Percentiles rank a stretch among this genome's conserved stretches.
Conservation (phyloP, 92 coral and sea anemone species). For the Bergia sp. region DNA sequence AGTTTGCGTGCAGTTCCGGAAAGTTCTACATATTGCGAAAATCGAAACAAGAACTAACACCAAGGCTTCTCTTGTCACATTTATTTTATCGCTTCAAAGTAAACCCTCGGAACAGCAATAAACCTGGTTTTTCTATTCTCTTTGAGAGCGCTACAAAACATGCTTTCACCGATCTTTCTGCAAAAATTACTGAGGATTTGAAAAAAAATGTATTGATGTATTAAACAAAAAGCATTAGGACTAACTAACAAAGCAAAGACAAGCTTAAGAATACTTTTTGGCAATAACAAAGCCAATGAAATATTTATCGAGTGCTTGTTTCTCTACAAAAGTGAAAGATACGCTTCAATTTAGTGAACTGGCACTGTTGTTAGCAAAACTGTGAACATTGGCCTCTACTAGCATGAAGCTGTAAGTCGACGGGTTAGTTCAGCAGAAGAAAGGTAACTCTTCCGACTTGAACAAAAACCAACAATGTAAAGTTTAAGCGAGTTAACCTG, state of each 20-base stretch:
- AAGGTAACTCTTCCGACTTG: background rate
- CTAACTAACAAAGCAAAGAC: background rate
- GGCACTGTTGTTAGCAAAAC: background rate
- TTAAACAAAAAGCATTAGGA: background rate
- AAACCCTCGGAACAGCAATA: background rate
- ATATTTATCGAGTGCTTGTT: conserved; percentile 57
- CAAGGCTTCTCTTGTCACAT: background rate
- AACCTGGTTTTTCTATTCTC: too few relatives aligned
- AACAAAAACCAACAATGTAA: background rate
- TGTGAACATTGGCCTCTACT: background rate
- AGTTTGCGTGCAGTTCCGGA: background rate
- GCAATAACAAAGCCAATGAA: conserved; percentile 54
- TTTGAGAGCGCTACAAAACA: too few relatives aligned
- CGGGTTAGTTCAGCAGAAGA: background rate
- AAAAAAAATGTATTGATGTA: background rate
- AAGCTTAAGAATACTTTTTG: conserved; percentile 22
- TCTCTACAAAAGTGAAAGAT: background rate
- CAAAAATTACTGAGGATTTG: background rate
- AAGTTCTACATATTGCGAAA: background rate
- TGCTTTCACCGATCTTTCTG: background rate
- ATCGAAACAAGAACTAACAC: background rate
- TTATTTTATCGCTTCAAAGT: background rate
- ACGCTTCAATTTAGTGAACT: background rate
- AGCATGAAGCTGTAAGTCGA: background rate
- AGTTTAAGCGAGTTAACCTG: background rate